Evolutionary conservation across 2,888 invertebrate species (phyloP), one percentile per base, ranked within the genome.

Genomic region (Saturnia pavonia): DNA sequence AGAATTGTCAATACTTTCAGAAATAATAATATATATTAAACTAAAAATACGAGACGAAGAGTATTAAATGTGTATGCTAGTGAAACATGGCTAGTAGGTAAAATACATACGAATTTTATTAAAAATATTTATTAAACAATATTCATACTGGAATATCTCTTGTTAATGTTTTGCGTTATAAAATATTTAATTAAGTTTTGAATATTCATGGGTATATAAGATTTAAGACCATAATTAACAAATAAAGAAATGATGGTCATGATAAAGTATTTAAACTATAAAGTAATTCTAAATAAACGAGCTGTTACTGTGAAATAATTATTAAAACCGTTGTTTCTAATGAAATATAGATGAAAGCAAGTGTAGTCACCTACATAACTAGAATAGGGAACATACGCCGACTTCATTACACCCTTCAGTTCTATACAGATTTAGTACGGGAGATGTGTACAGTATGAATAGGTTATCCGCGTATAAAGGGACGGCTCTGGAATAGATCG

Each of bases 401-500:
- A 65, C 65, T 65, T 40, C 19, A 65, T 65, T 65, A 65, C 65
- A 65, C 65, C 65, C 65, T 40, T 65, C 40, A 65, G 65, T 40
- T 65, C 65, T 65, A 65, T 65, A 40, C 9, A 65, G 65, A 65
- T 65, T 65, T 65, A 65, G 65, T 65, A 65, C 65, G 65, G 65
- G 34, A 40, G 34, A 34, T 40, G 40, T 40, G n/a, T 40, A 66
- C 54, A 51, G 25, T 19, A 65, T 71, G 51, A 63, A 68, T 71
- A 48, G 48, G 25, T 60, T 67, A 27, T 67, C 54, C 67, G 54
- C n/a, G 48, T 43, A 19, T 76, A 76, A 74, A 76, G 79, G 81
- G 54, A 75, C 73, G 78, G 77, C 77, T 75, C 75, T 76, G 80
- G 75, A 77, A 75, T 75, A 79, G 82, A 83, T 86, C 78, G 79